Percentiles rank a stretch among this genome's conserved stretches.
Conservation (phyloP, 2,113 vertebrate genomes). For the Syngnathus typhle region DNA sequence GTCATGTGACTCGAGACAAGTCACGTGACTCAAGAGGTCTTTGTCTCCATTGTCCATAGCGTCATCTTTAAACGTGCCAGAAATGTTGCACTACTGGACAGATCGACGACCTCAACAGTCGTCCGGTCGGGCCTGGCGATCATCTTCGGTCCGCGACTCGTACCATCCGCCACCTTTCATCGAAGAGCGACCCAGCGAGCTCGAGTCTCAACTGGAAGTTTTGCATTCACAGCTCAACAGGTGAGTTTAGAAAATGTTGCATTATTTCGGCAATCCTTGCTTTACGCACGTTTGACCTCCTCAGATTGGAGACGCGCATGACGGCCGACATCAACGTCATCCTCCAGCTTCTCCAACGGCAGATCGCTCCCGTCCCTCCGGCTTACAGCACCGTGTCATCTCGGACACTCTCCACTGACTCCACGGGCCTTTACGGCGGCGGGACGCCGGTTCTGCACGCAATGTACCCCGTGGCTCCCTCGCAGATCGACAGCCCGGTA, state of each 20-base stretch:
- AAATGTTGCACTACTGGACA: slow-evolving; percentile 79
- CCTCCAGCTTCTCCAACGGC: slow-evolving; percentile 88
- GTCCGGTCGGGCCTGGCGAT: slow-evolving; percentile 62
- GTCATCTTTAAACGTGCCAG: slow-evolving; percentile 69
- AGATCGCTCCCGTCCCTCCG: slow-evolving; percentile 78
- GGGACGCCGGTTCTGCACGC: slow-evolving; percentile 60
- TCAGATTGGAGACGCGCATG: slow-evolving; percentile 89
- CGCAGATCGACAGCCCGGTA: slow-evolving; percentile 72
- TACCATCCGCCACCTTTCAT: slow-evolving; percentile 48
- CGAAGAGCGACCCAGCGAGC: slow-evolving; percentile 70
- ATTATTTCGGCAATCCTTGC: no score
- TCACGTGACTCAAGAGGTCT: background rate
- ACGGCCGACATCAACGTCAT: slow-evolving; percentile 86
- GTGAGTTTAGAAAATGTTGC: slow-evolving; percentile 51
- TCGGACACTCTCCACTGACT: slow-evolving; percentile 52
- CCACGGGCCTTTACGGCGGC: slow-evolving; percentile 68
- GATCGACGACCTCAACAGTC: slow-evolving; percentile 58
- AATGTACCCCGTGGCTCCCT: slow-evolving; percentile 46
- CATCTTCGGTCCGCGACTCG: slow-evolving; percentile 66
- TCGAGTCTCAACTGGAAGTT: slow-evolving; percentile 82
- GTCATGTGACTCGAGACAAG: background rate
- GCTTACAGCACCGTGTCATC: slow-evolving; percentile 79
- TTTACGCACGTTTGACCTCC: background rate
- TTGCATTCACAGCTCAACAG: slow-evolving; percentile 91
- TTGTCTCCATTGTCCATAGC: slow-evolving; percentile 41